Evolutionary conservation across 2,888 invertebrate species (phyloP).

Genomic region (Cosmia trapezina): DNA sequence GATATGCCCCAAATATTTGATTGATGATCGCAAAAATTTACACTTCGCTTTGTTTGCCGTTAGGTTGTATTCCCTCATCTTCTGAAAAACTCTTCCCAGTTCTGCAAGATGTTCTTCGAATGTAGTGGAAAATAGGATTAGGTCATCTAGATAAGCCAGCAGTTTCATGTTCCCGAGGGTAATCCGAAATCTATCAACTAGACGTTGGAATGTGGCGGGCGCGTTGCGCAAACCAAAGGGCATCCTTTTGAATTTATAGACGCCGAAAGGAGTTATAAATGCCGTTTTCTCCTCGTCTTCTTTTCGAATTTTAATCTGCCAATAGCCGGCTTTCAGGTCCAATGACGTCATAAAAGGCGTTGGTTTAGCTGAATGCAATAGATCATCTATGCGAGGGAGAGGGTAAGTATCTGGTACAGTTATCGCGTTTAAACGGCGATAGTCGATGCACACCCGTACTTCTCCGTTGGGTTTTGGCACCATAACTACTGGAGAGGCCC

Average conservation of each 20-base stretch:
- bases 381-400: background rate
- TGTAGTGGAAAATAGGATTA: slow-evolving; percentile 7
- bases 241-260: slow-evolving; percentile 64
- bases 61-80: slow-evolving; percentile 9
- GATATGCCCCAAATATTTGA: slow-evolving; percentile 57
- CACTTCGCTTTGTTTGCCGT: slow-evolving; percentile 34
- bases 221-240: slow-evolving; percentile 71
- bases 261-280: background rate
- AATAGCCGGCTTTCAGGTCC: slow-evolving; percentile 11
- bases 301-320: background rate
- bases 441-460: background rate
- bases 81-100: slow-evolving; percentile 1
- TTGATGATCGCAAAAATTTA: slow-evolving; percentile 27
- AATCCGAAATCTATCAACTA: slow-evolving; percentile 42
- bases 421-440: background rate
- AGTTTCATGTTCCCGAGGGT: slow-evolving; percentile 12
- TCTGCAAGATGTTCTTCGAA: slow-evolving; percentile 11
- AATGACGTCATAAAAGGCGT: slow-evolving; percentile 25
- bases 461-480: background rate
- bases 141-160: slow-evolving; percentile 27
- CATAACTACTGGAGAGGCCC: background rate
- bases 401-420: background rate
- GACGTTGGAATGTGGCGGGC: slow-evolving; percentile 66
- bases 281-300: background rate
- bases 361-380: slow-evolving; percentile 17